Evolutionary conservation across 2,113 vertebrate genomes (phyloP).

Genomic region (Tringa solitaria): DNA sequence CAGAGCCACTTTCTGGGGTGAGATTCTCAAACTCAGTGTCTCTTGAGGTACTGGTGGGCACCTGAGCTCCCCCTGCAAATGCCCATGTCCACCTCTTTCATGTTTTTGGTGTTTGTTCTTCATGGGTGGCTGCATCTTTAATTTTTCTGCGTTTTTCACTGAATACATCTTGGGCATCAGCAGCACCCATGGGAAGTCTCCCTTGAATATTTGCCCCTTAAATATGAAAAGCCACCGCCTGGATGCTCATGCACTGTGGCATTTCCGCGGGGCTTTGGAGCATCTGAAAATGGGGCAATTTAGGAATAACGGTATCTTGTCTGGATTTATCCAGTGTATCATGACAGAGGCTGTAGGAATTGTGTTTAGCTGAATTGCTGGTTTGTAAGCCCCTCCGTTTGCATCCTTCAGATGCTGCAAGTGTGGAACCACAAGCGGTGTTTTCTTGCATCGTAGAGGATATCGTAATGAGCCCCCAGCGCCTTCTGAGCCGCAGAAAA

Average conservation of each 20-base stretch:
- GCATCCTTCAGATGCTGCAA: slow-evolving; percentile 24
- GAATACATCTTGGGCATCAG: background rate
- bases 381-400: slow-evolving; percentile 22
- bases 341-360: background rate
- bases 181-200: accelerated
- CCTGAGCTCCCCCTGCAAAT: background rate
- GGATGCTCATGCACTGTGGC: background rate
- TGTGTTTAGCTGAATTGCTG: background rate
- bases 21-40: background rate
- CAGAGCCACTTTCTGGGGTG: background rate
- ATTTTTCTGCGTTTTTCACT: background rate
- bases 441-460: slow-evolving; percentile 1
- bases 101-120: background rate
- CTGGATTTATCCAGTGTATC: background rate
- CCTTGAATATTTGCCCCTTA: background rate
- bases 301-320: background rate
- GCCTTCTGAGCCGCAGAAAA: slow-evolving; percentile 26
- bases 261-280: background rate
- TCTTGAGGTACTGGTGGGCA: background rate
- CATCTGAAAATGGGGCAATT: background rate
- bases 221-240: background rate
- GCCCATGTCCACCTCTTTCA: background rate
- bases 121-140: background rate
- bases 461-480: slow-evolving; percentile 15
- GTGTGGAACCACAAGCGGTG: slow-evolving; percentile 14